phyloP scores from a whole-genome alignment of 1,140 invertebrate species.

The Heliconius himera region DNA sequence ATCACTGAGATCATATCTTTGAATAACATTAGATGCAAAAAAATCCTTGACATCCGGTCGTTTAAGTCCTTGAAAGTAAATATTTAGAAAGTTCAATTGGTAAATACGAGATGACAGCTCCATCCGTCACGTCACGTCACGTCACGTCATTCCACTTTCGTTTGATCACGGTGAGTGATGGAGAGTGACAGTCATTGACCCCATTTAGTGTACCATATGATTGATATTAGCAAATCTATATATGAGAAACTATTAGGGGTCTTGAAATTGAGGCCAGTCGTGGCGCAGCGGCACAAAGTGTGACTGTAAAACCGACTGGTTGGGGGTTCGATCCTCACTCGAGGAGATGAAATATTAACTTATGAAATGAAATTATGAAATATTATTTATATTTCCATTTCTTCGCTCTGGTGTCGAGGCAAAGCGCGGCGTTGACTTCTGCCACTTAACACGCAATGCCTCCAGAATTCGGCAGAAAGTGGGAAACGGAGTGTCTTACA shows the following conservation, averaged over 20 bases:
- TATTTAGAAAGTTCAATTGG: constrained; percentile 28
- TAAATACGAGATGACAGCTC: constrained; percentile 24
- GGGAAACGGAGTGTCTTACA: too few relatives aligned
- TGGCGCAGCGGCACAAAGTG: too few relatives aligned
- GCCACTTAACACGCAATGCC: too few relatives aligned
- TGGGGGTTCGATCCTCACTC: too few relatives aligned
- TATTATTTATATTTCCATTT: too few relatives aligned
- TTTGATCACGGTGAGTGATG: constrained; percentile 18
- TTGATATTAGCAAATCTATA: constrained; percentile 35
- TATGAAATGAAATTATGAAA: too few relatives aligned
- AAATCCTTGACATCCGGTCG: constrained; percentile 30
- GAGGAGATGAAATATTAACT: too few relatives aligned
- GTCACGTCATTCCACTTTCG: constrained; percentile 22
- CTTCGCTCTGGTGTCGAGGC: too few relatives aligned
- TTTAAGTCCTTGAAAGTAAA: neutral
- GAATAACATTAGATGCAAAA: constrained; percentile 18
- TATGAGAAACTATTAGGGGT: neutral
- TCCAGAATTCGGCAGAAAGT: too few relatives aligned
- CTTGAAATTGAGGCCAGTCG: too few relatives aligned
- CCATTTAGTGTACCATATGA: constrained; percentile 37
- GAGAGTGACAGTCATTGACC: constrained; percentile 41
- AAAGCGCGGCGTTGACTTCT: too few relatives aligned
- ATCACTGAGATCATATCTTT: neutral
- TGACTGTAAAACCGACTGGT: too few relatives aligned
- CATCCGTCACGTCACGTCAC: constrained; percentile 19